Conservation (phyloP, 1,140 invertebrate species). For the Aphelinus certus region DNA sequence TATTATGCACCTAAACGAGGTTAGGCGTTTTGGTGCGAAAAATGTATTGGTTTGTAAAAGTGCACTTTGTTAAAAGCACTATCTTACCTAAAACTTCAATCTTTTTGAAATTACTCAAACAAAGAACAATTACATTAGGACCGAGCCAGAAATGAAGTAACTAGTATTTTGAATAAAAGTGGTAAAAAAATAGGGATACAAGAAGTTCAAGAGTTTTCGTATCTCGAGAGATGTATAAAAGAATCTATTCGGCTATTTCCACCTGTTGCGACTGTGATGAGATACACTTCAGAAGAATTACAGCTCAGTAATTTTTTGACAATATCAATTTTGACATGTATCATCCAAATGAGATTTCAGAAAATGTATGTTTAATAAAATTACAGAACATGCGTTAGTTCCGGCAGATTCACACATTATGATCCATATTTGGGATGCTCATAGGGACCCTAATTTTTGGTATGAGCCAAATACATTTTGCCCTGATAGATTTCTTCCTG, state of each 20-base stretch:
- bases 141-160: constrained; percentile 42
- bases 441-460: constrained; percentile 73
- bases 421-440: constrained; percentile 69
- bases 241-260: constrained; percentile 70
- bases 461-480: constrained; percentile 77
- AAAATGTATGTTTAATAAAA: background rate
- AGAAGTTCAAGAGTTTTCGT: constrained; percentile 48
- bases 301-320: constrained; percentile 41
- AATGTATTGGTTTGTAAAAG: too few species aligned
- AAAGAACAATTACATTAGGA: constrained; percentile 19
- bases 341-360: background rate
- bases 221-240: constrained; percentile 72
- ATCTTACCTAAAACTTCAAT: background rate
- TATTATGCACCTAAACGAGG: too few species aligned
- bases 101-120: background rate
- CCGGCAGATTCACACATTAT: constrained; percentile 51
- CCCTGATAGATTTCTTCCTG: constrained; percentile 77
- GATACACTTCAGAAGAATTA: constrained; percentile 63
- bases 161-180: constrained; percentile 24
- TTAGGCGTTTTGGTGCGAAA: too few species aligned
- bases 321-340: background rate
- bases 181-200: constrained; percentile 34
- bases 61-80: too few species aligned
- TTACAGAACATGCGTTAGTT: constrained; percentile 23
- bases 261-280: constrained; percentile 67